Evolutionary conservation across 1,140 invertebrate species (phyloP).

Genomic region (Cephus cinctus): DNA sequence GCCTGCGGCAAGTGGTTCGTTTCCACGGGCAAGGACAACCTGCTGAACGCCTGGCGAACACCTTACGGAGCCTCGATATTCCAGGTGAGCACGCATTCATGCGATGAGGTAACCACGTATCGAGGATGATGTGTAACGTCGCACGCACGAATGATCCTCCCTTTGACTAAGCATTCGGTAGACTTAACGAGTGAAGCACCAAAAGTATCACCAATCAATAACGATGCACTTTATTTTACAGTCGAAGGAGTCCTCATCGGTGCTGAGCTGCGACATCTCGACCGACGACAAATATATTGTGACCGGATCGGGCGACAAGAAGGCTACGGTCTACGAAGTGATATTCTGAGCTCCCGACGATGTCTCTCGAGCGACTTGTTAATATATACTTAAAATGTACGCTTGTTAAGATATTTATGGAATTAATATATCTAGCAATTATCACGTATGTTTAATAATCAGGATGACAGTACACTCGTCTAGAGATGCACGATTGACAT

Average conservation of each 20-base stretch:
- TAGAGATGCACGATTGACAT: too few species aligned
- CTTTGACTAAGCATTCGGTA: too few species aligned
- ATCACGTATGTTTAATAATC: too few species aligned
- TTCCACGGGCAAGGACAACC: conserved; percentile 97
- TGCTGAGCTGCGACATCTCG: conserved; percentile 98
- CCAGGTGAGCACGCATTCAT: conserved; percentile 67
- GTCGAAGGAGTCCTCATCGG: conserved; percentile 98
- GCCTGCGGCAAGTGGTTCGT: conserved; percentile 99
- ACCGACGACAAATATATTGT: conserved; percentile 99
- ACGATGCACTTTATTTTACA: conserved; percentile 60
- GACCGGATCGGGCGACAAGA: conserved; percentile 98
- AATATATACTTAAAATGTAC: conserved; percentile 38
- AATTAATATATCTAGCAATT: conserved; percentile 17
- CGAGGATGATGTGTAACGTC: too few species aligned
- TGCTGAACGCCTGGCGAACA: conserved; percentile 97
- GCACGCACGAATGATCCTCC: too few species aligned
- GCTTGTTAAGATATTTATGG: conserved; percentile 43
- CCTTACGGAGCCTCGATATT: conserved; percentile 98
- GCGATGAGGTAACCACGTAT: too few species aligned
- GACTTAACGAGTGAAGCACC: too few species aligned
- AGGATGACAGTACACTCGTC: too few species aligned
- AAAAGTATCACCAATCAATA: too few species aligned
- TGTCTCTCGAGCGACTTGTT: conserved; percentile 30
- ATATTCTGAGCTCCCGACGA: conserved; percentile 79
- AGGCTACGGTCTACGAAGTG: conserved; percentile 98